A percentile compares a stretch with the other conserved stretches of the same genome.
Conservation (phyloP, 2,888 invertebrate genomes). For the Esperia sulphurella region DNA sequence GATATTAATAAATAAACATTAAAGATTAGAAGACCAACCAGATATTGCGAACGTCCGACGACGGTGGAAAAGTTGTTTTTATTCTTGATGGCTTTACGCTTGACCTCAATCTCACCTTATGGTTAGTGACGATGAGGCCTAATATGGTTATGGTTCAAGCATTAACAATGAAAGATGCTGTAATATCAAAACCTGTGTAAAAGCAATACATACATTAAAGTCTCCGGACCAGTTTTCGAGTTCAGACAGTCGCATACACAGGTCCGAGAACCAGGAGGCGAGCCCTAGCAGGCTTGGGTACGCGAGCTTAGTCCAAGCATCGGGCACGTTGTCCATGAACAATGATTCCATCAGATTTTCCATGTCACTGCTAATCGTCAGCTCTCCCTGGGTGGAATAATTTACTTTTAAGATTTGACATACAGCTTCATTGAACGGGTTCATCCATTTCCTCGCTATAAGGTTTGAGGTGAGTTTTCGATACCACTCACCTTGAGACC, state of each 20-base stretch:
- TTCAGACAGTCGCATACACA: slow-evolving; percentile 87
- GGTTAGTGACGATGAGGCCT: no score
- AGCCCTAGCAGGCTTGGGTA: slow-evolving; percentile 93
- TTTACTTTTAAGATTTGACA: not conserved
- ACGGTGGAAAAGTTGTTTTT: no score
- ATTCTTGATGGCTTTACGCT: no score
- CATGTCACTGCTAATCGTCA: slow-evolving; percentile 96
- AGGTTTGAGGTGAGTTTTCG: not conserved
- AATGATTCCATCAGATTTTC: slow-evolving; percentile 90
- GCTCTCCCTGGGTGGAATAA: slow-evolving; percentile 83
- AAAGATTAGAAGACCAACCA: no score
- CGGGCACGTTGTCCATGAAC: slow-evolving; percentile 93
- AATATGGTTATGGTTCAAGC: no score
- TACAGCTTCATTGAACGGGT: no score
- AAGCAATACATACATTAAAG: slow-evolving; percentile 77
- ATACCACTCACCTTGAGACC: slow-evolving; percentile 86
- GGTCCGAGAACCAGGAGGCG: slow-evolving; percentile 92
- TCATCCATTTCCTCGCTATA: not conserved
- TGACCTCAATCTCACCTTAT: no score
- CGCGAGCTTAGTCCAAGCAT: slow-evolving; percentile 90
- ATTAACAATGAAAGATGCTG: no score
- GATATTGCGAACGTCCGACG: no score
- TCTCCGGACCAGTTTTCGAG: slow-evolving; percentile 93
- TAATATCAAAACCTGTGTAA: no score
- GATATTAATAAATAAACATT: no score